Evolutionary conservation across 2,113 vertebrate genomes (phyloP).

Genomic region (Leiothrix lutea): DNA sequence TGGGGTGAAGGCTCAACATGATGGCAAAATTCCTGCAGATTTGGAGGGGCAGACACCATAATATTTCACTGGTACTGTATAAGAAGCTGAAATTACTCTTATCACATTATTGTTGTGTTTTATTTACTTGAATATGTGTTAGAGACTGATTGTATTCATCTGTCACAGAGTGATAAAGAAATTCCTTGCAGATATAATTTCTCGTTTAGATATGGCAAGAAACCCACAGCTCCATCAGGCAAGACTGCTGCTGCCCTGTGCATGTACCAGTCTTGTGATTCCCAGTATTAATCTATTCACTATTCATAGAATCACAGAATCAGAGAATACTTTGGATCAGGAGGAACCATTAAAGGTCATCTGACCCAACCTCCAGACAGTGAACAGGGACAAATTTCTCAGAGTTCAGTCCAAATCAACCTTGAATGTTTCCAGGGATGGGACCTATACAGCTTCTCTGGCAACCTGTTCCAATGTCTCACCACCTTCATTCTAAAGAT

Average conservation of each 20-base stretch:
- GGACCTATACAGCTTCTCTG: not conserved
- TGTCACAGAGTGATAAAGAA: not conserved
- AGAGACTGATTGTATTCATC: not conserved
- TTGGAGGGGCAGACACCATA: not conserved
- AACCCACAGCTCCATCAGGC: not conserved
- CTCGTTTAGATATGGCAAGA: not conserved
- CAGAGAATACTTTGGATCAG: not conserved
- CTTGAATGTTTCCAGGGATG: not conserved
- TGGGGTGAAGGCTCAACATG: not conserved
- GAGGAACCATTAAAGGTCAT: not conserved
- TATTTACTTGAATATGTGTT: not conserved
- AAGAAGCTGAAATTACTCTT: not conserved
- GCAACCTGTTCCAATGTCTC: not conserved
- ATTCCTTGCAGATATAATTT: not conserved
- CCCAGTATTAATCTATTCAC: not conserved
- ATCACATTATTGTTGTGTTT: not conserved
- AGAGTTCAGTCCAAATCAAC: not conserved
- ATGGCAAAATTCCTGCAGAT: not conserved
- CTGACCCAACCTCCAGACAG: not conserved
- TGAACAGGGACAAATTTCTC: not conserved
- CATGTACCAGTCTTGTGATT: not conserved
- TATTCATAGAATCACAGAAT: not conserved
- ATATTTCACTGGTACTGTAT: not conserved
- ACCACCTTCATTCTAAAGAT: not conserved
- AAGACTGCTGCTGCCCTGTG: not conserved